Evolutionary conservation across 2,888 invertebrate genomes (phyloP).

Genomic region (Caenorhabditis parvicauda): DNA sequence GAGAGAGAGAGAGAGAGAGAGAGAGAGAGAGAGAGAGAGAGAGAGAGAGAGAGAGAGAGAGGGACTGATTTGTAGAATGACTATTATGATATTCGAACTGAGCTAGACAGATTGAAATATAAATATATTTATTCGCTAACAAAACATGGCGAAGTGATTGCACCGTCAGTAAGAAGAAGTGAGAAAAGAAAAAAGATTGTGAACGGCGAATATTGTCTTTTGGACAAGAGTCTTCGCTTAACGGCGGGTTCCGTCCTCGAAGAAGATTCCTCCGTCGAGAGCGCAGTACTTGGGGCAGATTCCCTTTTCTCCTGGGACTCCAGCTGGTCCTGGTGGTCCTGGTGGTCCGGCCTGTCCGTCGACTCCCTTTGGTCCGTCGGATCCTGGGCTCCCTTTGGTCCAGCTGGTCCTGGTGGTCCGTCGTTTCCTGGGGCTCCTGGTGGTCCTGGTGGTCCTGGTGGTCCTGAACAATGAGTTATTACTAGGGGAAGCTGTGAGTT

Average conservation of each 20-base stretch:
- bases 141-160: not conserved
- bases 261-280: conserved; percentile 56
- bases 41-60: too few relatives aligned
- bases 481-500: not conserved
- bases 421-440: conserved; percentile 51
- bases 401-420: conserved; percentile 56
- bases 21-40: too few relatives aligned
- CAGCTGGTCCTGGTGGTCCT: conserved; percentile 50
- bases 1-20: too few relatives aligned
- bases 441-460: conserved; percentile 47
- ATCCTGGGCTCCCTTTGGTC: conserved; percentile 51
- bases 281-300: conserved; percentile 56
- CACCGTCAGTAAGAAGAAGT: not conserved
- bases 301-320: conserved; percentile 47
- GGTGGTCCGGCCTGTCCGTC: conserved; percentile 48
- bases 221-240: conserved; percentile 24
- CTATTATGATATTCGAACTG: too few relatives aligned
- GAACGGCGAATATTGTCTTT: too few relatives aligned
- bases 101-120: not conserved
- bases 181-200: too few relatives aligned
- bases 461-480: conserved; percentile 28
- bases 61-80: too few relatives aligned
- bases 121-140: not conserved
- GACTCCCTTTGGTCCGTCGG: conserved; percentile 46
- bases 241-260: conserved; percentile 53